Conservation (phyloP, 2,888 invertebrate genomes). For the Orchestes rusci region DNA sequence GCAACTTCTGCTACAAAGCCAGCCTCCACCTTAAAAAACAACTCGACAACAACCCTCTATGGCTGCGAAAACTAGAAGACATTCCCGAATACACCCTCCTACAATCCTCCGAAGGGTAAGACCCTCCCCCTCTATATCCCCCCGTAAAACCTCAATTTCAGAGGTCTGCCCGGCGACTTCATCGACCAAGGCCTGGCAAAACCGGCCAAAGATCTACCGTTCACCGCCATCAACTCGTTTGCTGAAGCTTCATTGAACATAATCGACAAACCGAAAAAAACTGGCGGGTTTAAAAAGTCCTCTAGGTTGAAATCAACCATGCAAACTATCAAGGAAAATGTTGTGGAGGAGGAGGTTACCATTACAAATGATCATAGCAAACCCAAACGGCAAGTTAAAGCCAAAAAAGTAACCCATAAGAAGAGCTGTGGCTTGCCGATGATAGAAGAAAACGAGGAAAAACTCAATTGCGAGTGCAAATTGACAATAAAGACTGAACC, state of each 20-base stretch:
- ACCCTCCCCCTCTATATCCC: background rate
- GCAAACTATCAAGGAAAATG: slow-evolving; percentile 34
- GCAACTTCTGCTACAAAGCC: slow-evolving; percentile 73
- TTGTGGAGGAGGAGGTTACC: slow-evolving; percentile 27
- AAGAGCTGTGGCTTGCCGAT: slow-evolving; percentile 30
- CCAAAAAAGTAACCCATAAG: slow-evolving; percentile 15
- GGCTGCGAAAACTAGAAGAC: slow-evolving; percentile 68
- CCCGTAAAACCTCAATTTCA: no score
- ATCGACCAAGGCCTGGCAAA: slow-evolving; percentile 49
- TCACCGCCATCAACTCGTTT: slow-evolving; percentile 50
- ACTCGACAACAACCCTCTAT: slow-evolving; percentile 73
- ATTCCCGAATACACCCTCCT: slow-evolving; percentile 57
- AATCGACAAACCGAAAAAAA: slow-evolving; percentile 28
- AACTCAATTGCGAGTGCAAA: slow-evolving; percentile 2
- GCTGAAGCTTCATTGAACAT: slow-evolving; percentile 47
- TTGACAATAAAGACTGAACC: slow-evolving; percentile 5
- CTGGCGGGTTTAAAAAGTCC: slow-evolving; percentile 24
- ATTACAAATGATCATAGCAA: background rate
- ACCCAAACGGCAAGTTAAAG: slow-evolving; percentile 1
- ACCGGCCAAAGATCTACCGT: slow-evolving; percentile 36
- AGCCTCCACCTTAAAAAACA: slow-evolving; percentile 73
- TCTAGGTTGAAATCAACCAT: slow-evolving; percentile 30
- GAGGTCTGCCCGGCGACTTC: slow-evolving; percentile 50
- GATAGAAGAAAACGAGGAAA: slow-evolving; percentile 40
- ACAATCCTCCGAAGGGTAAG: slow-evolving; percentile 37